phyloP scores from a whole-genome alignment of 2,797 vertebrate species.

The Melanotaenia pygmaea region DNA sequence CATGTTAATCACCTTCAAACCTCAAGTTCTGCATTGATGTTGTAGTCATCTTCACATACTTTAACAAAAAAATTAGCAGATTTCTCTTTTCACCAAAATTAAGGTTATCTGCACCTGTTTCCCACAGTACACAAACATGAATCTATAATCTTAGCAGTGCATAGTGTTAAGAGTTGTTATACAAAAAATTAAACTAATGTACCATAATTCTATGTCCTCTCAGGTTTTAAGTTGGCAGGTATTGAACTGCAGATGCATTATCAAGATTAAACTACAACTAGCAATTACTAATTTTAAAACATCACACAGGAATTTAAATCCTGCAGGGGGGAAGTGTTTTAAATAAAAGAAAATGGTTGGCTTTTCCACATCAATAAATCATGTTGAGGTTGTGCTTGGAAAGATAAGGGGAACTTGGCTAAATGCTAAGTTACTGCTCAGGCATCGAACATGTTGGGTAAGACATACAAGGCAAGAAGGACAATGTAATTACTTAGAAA shows the following conservation, averaged over 20 bases:
- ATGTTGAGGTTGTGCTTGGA: not conserved
- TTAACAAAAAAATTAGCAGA: not conserved
- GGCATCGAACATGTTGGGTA: slow-evolving; percentile 19
- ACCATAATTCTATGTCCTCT: slow-evolving; percentile 8
- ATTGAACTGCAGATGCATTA: slow-evolving; percentile 16
- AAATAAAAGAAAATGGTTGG: not conserved
- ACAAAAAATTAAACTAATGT: slow-evolving; percentile 10
- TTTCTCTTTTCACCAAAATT: not conserved
- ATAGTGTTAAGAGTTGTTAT: slow-evolving; percentile 13
- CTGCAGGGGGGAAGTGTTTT: not conserved
- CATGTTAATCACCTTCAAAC: not conserved
- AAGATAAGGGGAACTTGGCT: not conserved
- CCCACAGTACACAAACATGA: slow-evolving; percentile 1
- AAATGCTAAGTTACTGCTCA: not conserved
- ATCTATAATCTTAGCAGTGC: not conserved
- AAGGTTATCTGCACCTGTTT: slow-evolving; percentile 6
- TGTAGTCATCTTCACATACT: not conserved
- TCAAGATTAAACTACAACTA: slow-evolving; percentile 12
- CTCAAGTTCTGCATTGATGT: not conserved
- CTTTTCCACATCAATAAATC: not conserved
- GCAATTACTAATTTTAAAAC: not conserved
- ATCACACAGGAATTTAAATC: not conserved
- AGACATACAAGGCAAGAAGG: slow-evolving; percentile 3
- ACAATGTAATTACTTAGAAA: slow-evolving; percentile 26
- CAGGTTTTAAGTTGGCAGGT: slow-evolving; percentile 2